Conservation (phyloP, 1,140 invertebrate species). For the Drosophila athabasca region DNA sequence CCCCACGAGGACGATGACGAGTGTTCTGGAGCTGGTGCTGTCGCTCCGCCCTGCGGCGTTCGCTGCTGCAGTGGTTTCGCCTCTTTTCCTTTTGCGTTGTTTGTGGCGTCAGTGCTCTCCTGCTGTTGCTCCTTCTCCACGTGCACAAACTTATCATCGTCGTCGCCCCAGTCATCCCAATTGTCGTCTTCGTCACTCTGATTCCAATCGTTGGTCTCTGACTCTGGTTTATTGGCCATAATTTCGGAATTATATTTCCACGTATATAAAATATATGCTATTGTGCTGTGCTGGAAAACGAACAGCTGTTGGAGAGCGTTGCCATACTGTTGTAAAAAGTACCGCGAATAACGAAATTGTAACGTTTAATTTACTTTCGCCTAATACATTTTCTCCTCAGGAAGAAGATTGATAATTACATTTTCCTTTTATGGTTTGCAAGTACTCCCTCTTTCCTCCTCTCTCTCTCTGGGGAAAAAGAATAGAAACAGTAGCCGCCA, state of each 20-base stretch:
- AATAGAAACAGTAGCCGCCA: too few relatives aligned
- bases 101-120: not conserved
- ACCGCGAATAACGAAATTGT: too few relatives aligned
- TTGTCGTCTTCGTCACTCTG: conserved; percentile 86
- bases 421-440: too few relatives aligned
- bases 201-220: conserved; percentile 74
- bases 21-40: not conserved
- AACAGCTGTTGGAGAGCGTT: too few relatives aligned
- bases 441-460: too few relatives aligned
- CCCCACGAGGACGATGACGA: conserved; percentile 46
- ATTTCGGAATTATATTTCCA: conserved; percentile 52
- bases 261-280: conserved; percentile 20
- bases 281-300: too few relatives aligned
- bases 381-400: too few relatives aligned
- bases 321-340: too few relatives aligned
- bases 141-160: conserved; percentile 74
- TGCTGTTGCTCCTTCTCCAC: conserved; percentile 34
- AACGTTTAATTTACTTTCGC: too few relatives aligned
- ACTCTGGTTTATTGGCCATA: conserved; percentile 59
- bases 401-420: too few relatives aligned
- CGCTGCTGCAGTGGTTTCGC: too few relatives aligned
- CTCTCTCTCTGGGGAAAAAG: too few relatives aligned
- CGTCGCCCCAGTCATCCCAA: conserved; percentile 86
- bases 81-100: conserved; percentile 23
- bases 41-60: conserved; percentile 5